Percentiles rank a stretch among this genome's conserved stretches.
Conservation (phyloP, 2,113 vertebrate genomes). For the Gnathonemus echidnorhynchus region DNA sequence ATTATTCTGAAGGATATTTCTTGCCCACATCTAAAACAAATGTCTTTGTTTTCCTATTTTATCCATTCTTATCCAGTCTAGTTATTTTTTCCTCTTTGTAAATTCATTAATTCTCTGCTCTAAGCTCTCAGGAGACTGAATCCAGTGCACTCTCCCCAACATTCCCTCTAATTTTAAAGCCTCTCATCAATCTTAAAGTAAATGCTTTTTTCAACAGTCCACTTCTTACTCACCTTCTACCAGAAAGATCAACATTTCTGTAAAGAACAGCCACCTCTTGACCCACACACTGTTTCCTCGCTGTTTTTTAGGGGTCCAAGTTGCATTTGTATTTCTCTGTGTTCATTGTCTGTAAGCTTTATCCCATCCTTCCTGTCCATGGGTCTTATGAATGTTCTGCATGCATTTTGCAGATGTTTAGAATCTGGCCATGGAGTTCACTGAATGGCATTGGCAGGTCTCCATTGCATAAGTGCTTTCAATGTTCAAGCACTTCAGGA, state of each 20-base stretch:
- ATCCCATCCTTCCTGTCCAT: neutral
- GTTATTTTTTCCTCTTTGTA: slow-evolving; percentile 7
- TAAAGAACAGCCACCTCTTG: neutral
- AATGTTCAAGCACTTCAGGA: neutral
- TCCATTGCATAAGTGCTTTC: neutral
- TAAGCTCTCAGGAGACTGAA: neutral
- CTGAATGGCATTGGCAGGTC: neutral
- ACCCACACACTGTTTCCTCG: neutral
- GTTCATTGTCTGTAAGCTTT: neutral
- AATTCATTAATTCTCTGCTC: slow-evolving; percentile 8
- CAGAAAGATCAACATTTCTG: neutral
- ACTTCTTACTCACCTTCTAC: neutral
- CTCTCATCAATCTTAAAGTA: neutral
- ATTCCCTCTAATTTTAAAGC: neutral
- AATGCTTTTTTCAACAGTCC: neutral
- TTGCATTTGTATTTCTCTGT: neutral
- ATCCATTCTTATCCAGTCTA: neutral
- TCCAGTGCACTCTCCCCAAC: neutral
- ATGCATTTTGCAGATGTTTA: neutral
- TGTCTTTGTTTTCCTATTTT: neutral
- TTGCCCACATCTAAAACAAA: neutral
- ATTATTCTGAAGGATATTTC: neutral
- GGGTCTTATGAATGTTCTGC: neutral
- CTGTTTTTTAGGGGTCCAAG: neutral
- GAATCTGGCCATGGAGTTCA: neutral